Evolutionary conservation across 2,888 invertebrate genomes (phyloP).

Genomic region (Diarsia dahlii): DNA sequence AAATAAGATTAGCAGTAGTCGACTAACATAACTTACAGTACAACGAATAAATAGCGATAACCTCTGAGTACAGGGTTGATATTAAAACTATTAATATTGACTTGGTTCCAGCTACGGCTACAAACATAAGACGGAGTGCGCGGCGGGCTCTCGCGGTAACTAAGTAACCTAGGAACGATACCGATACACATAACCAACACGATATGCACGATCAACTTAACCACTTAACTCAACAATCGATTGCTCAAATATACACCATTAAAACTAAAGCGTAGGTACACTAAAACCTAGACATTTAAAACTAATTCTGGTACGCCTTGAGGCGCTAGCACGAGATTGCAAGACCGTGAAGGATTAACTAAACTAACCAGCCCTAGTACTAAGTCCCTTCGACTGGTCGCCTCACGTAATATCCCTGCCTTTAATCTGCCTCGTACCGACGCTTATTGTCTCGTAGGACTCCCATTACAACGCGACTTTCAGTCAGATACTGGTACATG

Average conservation of each 20-base stretch:
- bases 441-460: constrained; percentile 74
- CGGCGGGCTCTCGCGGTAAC: constrained; percentile 80
- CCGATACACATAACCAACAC: constrained; percentile 83
- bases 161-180: constrained; percentile 84
- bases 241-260: constrained; percentile 76
- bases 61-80: constrained; percentile 74
- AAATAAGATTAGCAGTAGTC: constrained; percentile 73
- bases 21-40: constrained; percentile 75
- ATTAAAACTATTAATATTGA: constrained; percentile 79
- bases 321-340: constrained; percentile 80
- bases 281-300: constrained; percentile 72
- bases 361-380: constrained; percentile 74
- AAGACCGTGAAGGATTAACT: constrained; percentile 78
- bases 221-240: constrained; percentile 80
- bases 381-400: constrained; percentile 72
- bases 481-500: constrained; percentile 74
- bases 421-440: constrained; percentile 73
- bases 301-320: constrained; percentile 74
- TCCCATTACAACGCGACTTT: constrained; percentile 70
- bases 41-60: constrained; percentile 85
- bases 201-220: constrained; percentile 88
- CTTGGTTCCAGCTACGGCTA: constrained; percentile 77
- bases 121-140: constrained; percentile 85
- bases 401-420: constrained; percentile 72
- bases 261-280: constrained; percentile 70